Conservation (phyloP, 2,888 invertebrate species). For the Steinernema scapterisci region DNA sequence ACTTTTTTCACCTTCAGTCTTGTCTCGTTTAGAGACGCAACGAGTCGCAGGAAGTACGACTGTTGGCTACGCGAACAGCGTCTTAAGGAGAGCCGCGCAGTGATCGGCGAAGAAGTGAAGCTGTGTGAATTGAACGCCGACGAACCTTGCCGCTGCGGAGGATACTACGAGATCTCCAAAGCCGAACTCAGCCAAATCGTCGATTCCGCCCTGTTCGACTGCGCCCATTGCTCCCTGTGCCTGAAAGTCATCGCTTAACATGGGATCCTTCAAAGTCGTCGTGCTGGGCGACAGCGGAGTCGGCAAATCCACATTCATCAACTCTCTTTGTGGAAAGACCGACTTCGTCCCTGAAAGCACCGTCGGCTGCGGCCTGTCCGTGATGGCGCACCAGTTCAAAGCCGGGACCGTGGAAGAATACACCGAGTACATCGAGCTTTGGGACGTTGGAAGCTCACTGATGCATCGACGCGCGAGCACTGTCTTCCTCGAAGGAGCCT, state of each 20-base stretch:
- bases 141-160: conserved; percentile 37
- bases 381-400: conserved; percentile 55
- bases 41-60: conserved; percentile 40
- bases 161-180: background rate
- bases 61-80: conserved; percentile 62
- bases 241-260: conserved; percentile 45
- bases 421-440: conserved; percentile 78
- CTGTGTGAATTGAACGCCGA: conserved; percentile 35
- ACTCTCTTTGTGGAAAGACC: conserved; percentile 76
- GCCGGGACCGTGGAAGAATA: conserved; percentile 60
- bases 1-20: conserved; percentile 2
- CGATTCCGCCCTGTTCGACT: conserved; percentile 61
- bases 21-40: conserved; percentile 39
- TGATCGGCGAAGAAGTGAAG: conserved; percentile 50
- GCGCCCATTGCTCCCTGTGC: conserved; percentile 60
- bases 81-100: conserved; percentile 42
- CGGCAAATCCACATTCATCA: conserved; percentile 92
- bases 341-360: conserved; percentile 49
- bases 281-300: conserved; percentile 93
- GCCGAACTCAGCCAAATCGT: conserved; percentile 47
- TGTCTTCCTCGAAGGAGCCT: conserved; percentile 86
- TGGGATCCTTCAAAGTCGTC: conserved; percentile 75
- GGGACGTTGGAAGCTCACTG: conserved; percentile 94
- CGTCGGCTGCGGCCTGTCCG: conserved; percentile 42
- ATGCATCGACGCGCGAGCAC: conserved; percentile 89